Conservation (phyloP, 2,888 invertebrate species). For the Drosophila longiperda region DNA sequence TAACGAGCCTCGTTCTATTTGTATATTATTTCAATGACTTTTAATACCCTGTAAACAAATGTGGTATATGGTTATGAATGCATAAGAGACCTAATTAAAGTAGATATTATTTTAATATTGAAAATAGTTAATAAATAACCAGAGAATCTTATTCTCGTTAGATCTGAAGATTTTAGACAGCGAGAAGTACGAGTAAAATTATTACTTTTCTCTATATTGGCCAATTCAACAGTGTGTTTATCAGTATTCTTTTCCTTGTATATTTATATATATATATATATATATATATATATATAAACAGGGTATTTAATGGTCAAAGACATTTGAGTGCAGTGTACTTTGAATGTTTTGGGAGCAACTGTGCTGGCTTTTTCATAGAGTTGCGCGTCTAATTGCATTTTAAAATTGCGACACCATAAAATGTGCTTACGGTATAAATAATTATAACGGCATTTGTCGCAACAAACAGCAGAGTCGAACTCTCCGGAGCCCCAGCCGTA, state of each 20-base stretch:
- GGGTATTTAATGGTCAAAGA: slow-evolving; percentile 18
- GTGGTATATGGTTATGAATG: not conserved
- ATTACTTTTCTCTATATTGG: not conserved
- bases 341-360: slow-evolving; percentile 40
- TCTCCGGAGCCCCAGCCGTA: slow-evolving; percentile 38
- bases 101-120: not conserved
- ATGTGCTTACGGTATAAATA: slow-evolving; percentile 84
- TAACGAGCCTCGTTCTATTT: slow-evolving; percentile 35
- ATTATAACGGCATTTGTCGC: slow-evolving; percentile 81
- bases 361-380: slow-evolving; percentile 48
- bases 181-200: not conserved
- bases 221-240: not conserved
- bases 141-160: not conserved
- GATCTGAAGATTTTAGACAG: not conserved
- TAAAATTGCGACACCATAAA: slow-evolving; percentile 82
- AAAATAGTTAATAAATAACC: not conserved
- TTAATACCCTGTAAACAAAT: slow-evolving; percentile 28
- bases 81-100: not conserved
- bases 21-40: slow-evolving; percentile 44
- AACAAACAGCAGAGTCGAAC: slow-evolving; percentile 72
- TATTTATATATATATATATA: too few relatives aligned
- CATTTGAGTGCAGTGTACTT: not conserved
- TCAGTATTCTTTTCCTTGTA: too few relatives aligned
- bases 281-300: not conserved
- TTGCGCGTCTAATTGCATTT: slow-evolving; percentile 82